Evolutionary conservation across 1,140 invertebrate genomes (phyloP), one percentile per base, ranked within the genome.

Genomic region (Drosophila leontia): DNA sequence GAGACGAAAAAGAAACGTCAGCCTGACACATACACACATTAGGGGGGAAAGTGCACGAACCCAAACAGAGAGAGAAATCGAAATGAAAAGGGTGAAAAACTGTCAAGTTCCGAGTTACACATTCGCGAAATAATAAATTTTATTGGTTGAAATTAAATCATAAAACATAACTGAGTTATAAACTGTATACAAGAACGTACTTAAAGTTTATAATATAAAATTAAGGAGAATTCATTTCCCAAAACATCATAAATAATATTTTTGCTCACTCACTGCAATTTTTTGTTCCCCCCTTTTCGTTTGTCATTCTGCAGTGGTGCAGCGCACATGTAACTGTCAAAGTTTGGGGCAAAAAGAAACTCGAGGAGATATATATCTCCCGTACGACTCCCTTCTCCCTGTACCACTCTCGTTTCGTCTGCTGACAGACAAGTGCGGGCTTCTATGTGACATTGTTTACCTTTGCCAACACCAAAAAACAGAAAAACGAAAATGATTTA

Each of bases 381-480:
- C 37, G 59, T 42, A 42, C 23, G 17, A 19, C 32, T 37, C 56
- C 29, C 35, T 12, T 37, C 13, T 4, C 37, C 42, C 17, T n/a
- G 1, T 5, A 6, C 12, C 23, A 13, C 15, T 23, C 19, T 63
- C 45, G 44, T 41, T 35, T 47, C 29, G 11, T 17, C 55, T 70
- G 47, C n/a, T 58, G 51, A 50, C 68, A 68, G 79, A 82, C 74
- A 82, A 75, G 56, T 79, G 80, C 71, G 70, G 47, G 50, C 44
- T 77, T 70, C 72, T 77, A 67, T 83, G 61, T 88, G 83, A 84
- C 84, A 80, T 60, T 88, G 80, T 88, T 87, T 88, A 87, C 83
- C 83, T 83, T 83, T 69, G 84, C 47, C 70, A 87, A 64, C 72
- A 58, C 41, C 19, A 26, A 48, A 48, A 47, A 50, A n/a, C n/a